Percentiles rank a stretch among this genome's conserved stretches.
Evolutionary conservation across 1,140 invertebrate species (phyloP).

Genomic region (Phenacoccus solenopsis): DNA sequence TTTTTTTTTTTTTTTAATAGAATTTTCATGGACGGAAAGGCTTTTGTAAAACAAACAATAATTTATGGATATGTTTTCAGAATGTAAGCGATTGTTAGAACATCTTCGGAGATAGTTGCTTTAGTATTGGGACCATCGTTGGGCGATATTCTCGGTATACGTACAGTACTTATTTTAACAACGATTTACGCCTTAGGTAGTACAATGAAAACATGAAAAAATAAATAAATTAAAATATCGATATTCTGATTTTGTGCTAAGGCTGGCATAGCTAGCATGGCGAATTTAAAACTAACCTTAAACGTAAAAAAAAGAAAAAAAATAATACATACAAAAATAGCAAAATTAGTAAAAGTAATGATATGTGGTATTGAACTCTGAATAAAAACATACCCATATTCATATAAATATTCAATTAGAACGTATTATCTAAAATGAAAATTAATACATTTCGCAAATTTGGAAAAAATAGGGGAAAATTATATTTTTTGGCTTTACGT

Average conservation of each 20-base stretch:
- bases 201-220: background rate
- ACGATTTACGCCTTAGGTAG: background rate
- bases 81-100: no score
- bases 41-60: background rate
- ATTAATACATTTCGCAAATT: no score
- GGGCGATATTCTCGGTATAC: no score
- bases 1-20: no score
- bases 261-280: background rate
- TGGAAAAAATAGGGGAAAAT: no score
- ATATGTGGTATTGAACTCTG: constrained; percentile 1
- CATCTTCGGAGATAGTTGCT: no score
- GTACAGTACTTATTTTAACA: no score
- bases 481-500: no score
- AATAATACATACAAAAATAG: constrained; percentile 7
- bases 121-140: no score
- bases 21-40: background rate
- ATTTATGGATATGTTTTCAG: no score
- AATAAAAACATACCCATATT: background rate
- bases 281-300: background rate
- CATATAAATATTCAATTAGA: no score
- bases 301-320: background rate
- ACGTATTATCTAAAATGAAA: no score
- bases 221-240: background rate
- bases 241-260: background rate
- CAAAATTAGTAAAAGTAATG: constrained; percentile 12